These are phyloP conservation scores for Triops cancriformis DNA, from an alignment of 1,140 invertebrate genomes.

Conservation along the genomic window DNA sequence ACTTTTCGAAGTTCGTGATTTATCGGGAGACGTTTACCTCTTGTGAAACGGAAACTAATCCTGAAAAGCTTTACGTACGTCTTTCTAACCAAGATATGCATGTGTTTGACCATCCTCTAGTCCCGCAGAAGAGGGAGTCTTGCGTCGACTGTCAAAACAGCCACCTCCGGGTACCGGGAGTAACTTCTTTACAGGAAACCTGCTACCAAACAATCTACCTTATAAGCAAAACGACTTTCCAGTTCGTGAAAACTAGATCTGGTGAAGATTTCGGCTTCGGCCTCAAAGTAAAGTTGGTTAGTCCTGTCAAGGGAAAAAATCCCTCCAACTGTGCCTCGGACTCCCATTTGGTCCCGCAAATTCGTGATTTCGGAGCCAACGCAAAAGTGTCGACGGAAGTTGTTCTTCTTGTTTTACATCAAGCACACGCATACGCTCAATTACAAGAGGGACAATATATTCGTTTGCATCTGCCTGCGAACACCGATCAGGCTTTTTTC, in stretches of 20 bases:
- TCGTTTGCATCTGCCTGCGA: neutral
- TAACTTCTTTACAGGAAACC: neutral
- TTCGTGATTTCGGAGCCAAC: neutral
- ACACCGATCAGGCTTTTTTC: neutral
- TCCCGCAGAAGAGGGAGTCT: neutral
- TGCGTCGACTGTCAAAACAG: slow-evolving; percentile 14
- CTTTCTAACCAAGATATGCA: slow-evolving; percentile 17
- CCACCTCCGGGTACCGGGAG: neutral
- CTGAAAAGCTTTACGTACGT: neutral
- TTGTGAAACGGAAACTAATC: neutral
- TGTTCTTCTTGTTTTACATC: neutral
- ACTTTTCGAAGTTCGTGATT: slow-evolving; percentile 18
- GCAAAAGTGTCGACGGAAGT: neutral
- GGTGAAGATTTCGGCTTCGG: neutral
- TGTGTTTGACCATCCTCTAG: neutral
- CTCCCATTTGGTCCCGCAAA: neutral
- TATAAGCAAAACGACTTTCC: slow-evolving; percentile 9
- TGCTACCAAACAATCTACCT: neutral
- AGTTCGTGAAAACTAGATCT: neutral
- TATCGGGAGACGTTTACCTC: slow-evolving; percentile 19
- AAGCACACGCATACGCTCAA: neutral
- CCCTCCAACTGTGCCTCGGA: neutral
- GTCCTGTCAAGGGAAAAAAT: neutral
- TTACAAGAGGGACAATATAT: neutral
- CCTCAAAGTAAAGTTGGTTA: neutral